Evolutionary conservation across 2,113 vertebrate genomes (phyloP).

Genomic region (Dipodomys merriami): DNA sequence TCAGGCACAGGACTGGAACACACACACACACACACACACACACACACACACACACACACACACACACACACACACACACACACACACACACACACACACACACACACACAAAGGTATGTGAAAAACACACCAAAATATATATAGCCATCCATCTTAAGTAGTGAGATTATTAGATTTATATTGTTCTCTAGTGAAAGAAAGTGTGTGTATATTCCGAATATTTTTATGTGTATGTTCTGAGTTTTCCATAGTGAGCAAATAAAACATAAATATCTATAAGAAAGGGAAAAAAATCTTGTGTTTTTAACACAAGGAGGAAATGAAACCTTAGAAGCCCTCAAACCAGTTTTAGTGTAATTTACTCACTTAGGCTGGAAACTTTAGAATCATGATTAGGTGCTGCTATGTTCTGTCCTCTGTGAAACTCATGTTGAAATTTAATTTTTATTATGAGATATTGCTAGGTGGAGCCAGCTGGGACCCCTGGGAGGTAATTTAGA

Average conservation of each 20-base stretch:
- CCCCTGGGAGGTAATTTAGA: neutral
- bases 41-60: too few relatives aligned
- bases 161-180: neutral
- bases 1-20: too few relatives aligned
- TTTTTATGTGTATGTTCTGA: neutral
- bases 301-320: neutral
- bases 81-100: too few relatives aligned
- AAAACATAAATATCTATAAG: neutral
- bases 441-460: neutral
- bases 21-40: too few relatives aligned
- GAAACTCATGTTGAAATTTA: neutral
- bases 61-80: too few relatives aligned
- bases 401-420: neutral
- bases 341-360: constrained; percentile 4
- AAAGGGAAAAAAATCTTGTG: too few relatives aligned
- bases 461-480: neutral
- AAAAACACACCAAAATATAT: neutral
- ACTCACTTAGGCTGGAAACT: constrained; percentile 1
- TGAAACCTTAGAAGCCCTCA: neutral
- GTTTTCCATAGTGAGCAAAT: neutral
- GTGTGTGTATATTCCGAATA: neutral
- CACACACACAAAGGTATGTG: too few relatives aligned
- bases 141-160: neutral
- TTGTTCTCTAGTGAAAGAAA: neutral
- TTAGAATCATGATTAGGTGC: neutral